Evolutionary conservation across 2,888 invertebrate species (phyloP).

Genomic region (Agonopterix heracliana): DNA sequence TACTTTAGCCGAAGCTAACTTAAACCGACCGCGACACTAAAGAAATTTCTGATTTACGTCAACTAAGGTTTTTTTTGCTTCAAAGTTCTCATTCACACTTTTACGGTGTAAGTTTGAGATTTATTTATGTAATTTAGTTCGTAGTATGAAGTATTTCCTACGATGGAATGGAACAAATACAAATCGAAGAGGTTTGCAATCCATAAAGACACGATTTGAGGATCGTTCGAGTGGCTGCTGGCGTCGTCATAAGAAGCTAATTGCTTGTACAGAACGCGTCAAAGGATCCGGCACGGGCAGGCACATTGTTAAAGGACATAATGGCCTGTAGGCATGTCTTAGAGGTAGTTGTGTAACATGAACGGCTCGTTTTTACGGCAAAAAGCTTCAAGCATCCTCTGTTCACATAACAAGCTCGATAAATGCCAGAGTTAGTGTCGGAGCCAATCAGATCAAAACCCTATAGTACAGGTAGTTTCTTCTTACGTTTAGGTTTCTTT

Average conservation of each 20-base stretch:
- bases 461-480: too few species aligned
- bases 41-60: slow-evolving; percentile 47
- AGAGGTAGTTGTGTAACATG: slow-evolving; percentile 19
- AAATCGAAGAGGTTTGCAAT: slow-evolving; percentile 18
- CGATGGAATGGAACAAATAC: slow-evolving; percentile 12
- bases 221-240: slow-evolving; percentile 10
- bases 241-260: slow-evolving; percentile 37
- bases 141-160: slow-evolving; percentile 9
- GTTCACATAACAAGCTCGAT: slow-evolving; percentile 21
- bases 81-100: slow-evolving; percentile 26
- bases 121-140: slow-evolving; percentile 9
- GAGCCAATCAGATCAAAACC: background rate
- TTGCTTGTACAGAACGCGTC: slow-evolving; percentile 37
- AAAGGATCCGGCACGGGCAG: slow-evolving; percentile 35
- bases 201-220: slow-evolving; percentile 24
- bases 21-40: slow-evolving; percentile 41
- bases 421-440: slow-evolving; percentile 7
- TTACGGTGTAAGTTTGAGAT: background rate
- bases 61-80: slow-evolving; percentile 18
- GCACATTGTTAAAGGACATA: slow-evolving; percentile 39
- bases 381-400: slow-evolving; percentile 22
- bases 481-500: too few species aligned
- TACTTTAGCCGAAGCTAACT: slow-evolving; percentile 46
- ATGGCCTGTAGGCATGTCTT: slow-evolving; percentile 36
- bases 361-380: slow-evolving; percentile 22